Conservation (phyloP, 2,797 vertebrate species). For the Danio aesculapii region DNA sequence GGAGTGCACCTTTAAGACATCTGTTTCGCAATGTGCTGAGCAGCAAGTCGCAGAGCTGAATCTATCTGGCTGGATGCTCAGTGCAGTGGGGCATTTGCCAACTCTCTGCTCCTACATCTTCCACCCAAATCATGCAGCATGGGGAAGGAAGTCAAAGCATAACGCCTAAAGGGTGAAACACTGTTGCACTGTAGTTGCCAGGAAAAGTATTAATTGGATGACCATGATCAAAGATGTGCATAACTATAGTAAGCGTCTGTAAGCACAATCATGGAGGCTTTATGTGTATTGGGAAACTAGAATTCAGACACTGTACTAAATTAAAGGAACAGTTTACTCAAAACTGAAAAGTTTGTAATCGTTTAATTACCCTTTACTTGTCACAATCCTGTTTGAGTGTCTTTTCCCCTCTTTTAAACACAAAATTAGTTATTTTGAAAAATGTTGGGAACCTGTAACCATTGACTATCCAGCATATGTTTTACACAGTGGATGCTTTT, state of each 20-base stretch:
- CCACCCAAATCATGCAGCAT: slow-evolving; percentile 10
- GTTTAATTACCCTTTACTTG: no score
- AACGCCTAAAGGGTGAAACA: not conserved
- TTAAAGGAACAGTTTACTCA: no score
- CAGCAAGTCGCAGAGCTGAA: not conserved
- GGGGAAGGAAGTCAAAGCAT: not conserved
- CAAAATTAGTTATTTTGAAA: no score
- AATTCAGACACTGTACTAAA: not conserved
- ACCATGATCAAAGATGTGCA: not conserved
- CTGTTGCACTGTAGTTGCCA: not conserved
- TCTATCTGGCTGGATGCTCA: not conserved
- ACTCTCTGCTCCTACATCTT: not conserved
- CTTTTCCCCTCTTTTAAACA: no score
- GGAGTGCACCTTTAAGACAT: not conserved
- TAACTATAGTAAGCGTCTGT: not conserved
- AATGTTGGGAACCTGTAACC: no score
- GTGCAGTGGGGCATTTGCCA: slow-evolving; percentile 10
- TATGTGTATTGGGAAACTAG: not conserved
- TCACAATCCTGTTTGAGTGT: no score
- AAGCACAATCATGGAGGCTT: not conserved
- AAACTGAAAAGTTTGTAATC: no score
- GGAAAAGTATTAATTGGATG: not conserved
- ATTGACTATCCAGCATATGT: no score
- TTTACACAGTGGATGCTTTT: no score
- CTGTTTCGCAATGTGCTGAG: slow-evolving; percentile 16